Evolutionary conservation across 2,797 vertebrate genomes (phyloP).

Genomic region (Squalus acanthias): DNA sequence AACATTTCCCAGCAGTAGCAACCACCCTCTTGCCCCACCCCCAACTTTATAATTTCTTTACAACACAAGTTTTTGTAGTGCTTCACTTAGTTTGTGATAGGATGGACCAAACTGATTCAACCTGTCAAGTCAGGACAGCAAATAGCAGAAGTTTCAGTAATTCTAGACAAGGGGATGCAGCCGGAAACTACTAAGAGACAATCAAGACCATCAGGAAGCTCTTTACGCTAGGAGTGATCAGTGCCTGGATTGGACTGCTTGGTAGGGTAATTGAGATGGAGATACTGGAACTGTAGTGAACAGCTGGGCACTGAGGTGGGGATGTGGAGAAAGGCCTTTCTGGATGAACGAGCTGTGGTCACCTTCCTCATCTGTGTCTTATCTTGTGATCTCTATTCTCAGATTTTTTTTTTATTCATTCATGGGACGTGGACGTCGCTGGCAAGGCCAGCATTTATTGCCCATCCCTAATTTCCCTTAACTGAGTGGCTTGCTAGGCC

Average conservation of each 20-base stretch:
- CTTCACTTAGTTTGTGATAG: not conserved
- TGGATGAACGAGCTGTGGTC: not conserved
- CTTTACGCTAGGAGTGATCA: not conserved
- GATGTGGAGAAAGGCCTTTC: not conserved
- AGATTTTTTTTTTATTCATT: no score
- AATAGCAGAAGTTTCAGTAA: not conserved
- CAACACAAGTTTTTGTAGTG: not conserved
- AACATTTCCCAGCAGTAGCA: not conserved
- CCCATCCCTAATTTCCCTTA: no score
- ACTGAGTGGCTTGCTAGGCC: no score
- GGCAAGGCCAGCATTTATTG: no score
- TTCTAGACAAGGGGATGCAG: not conserved
- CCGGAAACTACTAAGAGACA: not conserved
- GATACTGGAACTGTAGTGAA: not conserved
- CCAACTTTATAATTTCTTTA: no score
- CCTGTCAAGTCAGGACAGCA: not conserved
- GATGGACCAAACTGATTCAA: not conserved
- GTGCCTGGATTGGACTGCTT: not conserved
- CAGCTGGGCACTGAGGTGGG: not conserved
- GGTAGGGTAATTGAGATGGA: not conserved
- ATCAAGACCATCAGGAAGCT: not conserved
- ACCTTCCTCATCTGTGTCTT: not conserved
- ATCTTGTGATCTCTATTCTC: not conserved
- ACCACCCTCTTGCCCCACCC: not conserved
- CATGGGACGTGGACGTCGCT: no score